Evolutionary conservation across 2,888 invertebrate genomes (phyloP).

Genomic region (Elysia crispata): DNA sequence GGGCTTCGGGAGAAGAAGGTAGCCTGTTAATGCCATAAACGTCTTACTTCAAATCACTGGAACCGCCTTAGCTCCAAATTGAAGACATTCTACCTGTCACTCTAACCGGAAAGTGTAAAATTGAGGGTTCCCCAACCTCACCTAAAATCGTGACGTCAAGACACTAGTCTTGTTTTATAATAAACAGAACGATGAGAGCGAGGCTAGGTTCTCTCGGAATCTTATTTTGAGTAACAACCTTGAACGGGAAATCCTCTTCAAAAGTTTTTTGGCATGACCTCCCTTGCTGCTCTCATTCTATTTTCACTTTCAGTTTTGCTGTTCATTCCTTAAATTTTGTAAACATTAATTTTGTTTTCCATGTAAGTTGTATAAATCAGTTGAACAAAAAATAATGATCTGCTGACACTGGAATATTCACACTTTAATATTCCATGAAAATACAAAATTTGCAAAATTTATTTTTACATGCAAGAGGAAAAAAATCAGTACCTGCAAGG

Average conservation of each 20-base stretch:
- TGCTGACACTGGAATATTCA: no score
- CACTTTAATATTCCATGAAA: no score
- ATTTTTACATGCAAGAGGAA: no score
- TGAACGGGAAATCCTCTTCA: conserved; percentile 22
- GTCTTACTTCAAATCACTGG: conserved; percentile 42
- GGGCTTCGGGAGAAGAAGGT: conserved; percentile 62
- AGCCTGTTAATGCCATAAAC: conserved; percentile 64
- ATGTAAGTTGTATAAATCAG: no score
- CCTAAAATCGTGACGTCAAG: conserved; percentile 33
- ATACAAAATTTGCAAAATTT: no score
- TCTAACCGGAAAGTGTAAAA: conserved; percentile 26
- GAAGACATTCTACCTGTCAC: conserved; percentile 38
- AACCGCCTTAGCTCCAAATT: conserved; percentile 54
- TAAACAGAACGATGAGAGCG: conserved; percentile 21
- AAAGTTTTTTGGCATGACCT: no score
- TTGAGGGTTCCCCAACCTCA: conserved; percentile 33
- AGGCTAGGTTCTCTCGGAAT: conserved; percentile 5
- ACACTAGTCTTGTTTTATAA: conserved; percentile 24
- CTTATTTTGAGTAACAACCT: background rate
- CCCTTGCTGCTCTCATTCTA: no score
- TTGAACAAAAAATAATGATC: no score
- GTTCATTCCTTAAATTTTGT: no score
- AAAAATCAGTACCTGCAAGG: no score
- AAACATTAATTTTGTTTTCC: no score
- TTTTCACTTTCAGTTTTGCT: no score